Percentiles rank a stretch among this genome's conserved stretches.
phyloP scores from a whole-genome alignment of 2,888 invertebrate species.

The Coleophora flavipennella region DNA sequence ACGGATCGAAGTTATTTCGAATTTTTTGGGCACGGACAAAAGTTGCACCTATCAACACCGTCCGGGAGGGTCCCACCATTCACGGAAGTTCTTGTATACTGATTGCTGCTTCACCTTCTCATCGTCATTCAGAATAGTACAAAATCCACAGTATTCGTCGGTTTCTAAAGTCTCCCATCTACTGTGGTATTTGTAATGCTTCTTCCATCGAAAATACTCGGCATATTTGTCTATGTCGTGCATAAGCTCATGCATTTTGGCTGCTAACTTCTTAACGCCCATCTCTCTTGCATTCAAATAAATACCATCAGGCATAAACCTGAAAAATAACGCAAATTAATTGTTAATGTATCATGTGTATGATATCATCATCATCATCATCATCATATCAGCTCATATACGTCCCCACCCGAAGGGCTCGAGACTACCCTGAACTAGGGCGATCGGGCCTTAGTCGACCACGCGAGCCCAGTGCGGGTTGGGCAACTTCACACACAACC shows the following conservation, averaged over 20 bases:
- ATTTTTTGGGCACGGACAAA: no score
- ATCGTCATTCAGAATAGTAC: constrained; percentile 34
- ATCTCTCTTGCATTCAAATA: constrained; percentile 39
- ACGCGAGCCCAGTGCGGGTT: no score
- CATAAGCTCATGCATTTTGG: constrained; percentile 31
- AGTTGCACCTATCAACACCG: no score
- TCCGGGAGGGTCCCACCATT: constrained; percentile 30
- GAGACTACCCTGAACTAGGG: no score
- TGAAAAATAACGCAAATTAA: no score
- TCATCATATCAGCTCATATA: no score
- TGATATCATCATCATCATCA: no score
- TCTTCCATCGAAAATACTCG: constrained; percentile 43
- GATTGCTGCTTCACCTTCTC: constrained; percentile 18
- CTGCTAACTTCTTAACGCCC: constrained; percentile 30
- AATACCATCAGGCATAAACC: constrained; percentile 42
- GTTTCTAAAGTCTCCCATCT: constrained; percentile 30
- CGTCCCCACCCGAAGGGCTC: no score
- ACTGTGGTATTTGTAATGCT: constrained; percentile 34
- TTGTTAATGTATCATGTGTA: no score
- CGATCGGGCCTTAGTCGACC: no score
- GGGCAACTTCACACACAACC: no score
- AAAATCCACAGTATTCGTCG: constrained; percentile 44
- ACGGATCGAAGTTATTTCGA: no score
- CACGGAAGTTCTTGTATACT: constrained; percentile 25
- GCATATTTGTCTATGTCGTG: constrained; percentile 27